phyloP scores from a whole-genome alignment of 1,140 invertebrate species.

The Drosophila neocordata region DNA sequence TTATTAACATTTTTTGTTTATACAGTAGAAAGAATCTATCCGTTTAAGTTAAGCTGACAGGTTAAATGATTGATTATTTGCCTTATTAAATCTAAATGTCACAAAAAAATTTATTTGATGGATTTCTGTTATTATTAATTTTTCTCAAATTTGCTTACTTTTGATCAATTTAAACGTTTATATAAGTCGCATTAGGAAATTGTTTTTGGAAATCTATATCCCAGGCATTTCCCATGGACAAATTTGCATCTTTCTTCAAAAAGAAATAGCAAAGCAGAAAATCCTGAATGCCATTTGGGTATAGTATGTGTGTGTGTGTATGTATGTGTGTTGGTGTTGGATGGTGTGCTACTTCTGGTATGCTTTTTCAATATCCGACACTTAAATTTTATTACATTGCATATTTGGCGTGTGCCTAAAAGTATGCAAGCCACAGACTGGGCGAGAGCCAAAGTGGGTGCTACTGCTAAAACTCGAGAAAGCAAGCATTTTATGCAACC shows the following conservation, averaged over 20 bases:
- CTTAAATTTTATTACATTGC: constrained; percentile 68
- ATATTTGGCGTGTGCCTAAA: constrained; percentile 41
- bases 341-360: constrained; percentile 1
- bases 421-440: constrained; percentile 18
- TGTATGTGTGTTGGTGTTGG: constrained; percentile 30
- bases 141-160: not conserved
- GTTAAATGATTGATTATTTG: constrained; percentile 12
- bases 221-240: not conserved
- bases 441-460: not conserved
- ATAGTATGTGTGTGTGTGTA: not conserved
- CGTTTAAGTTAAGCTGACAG: not conserved
- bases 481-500: constrained; percentile 22
- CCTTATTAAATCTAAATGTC: constrained; percentile 1
- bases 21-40: not conserved
- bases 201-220: not conserved
- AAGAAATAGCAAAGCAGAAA: not conserved
- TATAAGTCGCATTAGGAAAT: not conserved
- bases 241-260: constrained; percentile 1
- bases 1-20: not conserved
- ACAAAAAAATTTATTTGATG: not conserved
- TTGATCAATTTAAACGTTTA: not conserved
- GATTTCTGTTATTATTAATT: not conserved
- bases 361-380: constrained; percentile 61
- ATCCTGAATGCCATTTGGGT: not conserved
- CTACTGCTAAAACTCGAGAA: not conserved